Evolutionary conservation across 2,888 invertebrate genomes (phyloP).

Genomic region (Cantharis nigra): DNA sequence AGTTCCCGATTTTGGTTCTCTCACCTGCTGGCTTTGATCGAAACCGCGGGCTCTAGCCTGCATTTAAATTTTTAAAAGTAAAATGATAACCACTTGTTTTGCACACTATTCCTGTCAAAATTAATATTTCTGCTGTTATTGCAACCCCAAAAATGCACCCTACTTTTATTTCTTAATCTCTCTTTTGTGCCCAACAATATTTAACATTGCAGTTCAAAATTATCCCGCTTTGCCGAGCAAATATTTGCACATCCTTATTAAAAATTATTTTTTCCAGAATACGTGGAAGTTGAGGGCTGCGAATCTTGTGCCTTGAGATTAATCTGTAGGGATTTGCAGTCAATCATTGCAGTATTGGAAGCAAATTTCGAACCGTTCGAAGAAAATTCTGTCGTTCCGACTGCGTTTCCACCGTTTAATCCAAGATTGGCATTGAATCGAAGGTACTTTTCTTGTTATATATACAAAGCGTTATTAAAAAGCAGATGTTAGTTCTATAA

Average conservation of each 20-base stretch:
- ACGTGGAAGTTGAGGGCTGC: slow-evolving; percentile 67
- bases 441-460: slow-evolving; percentile 39
- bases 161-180: slow-evolving; percentile 16
- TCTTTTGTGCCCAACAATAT: neutral
- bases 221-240: neutral
- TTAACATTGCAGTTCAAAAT: neutral
- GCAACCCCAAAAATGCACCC: slow-evolving; percentile 16
- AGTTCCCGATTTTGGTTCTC: slow-evolving; percentile 10
- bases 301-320: slow-evolving; percentile 64
- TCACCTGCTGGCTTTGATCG: too few species aligned
- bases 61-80: neutral
- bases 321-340: slow-evolving; percentile 66
- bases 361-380: slow-evolving; percentile 61
- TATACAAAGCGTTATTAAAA: neutral
- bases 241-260: neutral
- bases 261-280: slow-evolving; percentile 60
- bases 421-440: slow-evolving; percentile 48
- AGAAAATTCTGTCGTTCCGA: slow-evolving; percentile 35
- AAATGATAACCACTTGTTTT: neutral
- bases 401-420: slow-evolving; percentile 40
- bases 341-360: slow-evolving; percentile 67
- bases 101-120: neutral
- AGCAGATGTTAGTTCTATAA: slow-evolving; percentile 6
- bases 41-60: neutral
- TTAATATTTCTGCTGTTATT: neutral